Evolutionary conservation across 2,888 invertebrate species (phyloP).

Genomic region (Sclerodermus sp.): DNA sequence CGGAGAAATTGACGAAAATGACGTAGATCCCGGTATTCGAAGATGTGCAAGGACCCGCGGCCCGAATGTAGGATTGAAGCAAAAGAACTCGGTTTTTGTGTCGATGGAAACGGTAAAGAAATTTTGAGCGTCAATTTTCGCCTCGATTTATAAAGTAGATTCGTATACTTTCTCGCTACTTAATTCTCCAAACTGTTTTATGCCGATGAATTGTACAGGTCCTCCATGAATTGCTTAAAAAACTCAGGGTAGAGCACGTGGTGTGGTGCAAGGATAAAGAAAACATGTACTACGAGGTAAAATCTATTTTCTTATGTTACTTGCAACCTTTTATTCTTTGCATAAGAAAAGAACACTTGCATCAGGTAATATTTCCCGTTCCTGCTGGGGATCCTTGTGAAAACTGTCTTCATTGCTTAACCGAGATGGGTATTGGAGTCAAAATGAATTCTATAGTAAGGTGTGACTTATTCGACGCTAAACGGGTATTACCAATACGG

Average conservation of each 20-base stretch:
- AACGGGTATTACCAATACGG: background rate
- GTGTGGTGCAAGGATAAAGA: slow-evolving; percentile 71
- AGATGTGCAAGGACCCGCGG: background rate
- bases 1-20: background rate
- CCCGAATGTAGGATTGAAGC: slow-evolving; percentile 17
- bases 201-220: slow-evolving; percentile 57
- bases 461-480: slow-evolving; percentile 55
- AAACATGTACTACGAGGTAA: slow-evolving; percentile 70
- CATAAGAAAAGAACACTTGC: background rate
- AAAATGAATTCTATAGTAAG: slow-evolving; percentile 72
- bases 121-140: no score
- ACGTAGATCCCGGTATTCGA: background rate
- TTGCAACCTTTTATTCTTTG: background rate
- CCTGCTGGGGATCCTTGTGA: slow-evolving; percentile 72
- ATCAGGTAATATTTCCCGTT: slow-evolving; percentile 65
- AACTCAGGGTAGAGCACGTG: slow-evolving; percentile 70
- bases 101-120: slow-evolving; percentile 68
- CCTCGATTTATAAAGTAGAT: no score
- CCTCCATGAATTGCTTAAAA: slow-evolving; percentile 68
- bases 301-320: background rate
- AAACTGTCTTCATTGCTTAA: slow-evolving; percentile 73
- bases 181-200: background rate
- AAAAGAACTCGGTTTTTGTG: slow-evolving; percentile 58
- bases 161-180: background rate
- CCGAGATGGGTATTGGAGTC: slow-evolving; percentile 72